phyloP scores from a whole-genome alignment of 2,888 invertebrate species.

The Ormyrus pomaceus region DNA sequence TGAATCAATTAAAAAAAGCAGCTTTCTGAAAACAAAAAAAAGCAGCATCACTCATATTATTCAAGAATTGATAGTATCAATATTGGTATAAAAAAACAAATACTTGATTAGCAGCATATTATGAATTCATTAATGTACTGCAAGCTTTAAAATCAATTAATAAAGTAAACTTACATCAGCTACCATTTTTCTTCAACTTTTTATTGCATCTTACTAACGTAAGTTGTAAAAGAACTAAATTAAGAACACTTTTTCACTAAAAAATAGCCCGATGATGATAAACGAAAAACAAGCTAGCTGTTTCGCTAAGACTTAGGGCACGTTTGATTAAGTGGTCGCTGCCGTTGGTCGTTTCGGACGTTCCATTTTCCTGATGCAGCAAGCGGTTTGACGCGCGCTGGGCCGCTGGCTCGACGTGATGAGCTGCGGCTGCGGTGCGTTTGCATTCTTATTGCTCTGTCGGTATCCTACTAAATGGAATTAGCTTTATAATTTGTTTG shows the following conservation, averaged over 20 bases:
- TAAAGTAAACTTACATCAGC: conserved; percentile 25
- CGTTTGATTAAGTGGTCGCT: too few species aligned
- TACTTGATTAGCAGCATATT: background rate
- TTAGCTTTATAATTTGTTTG: too few species aligned
- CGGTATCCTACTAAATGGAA: too few species aligned
- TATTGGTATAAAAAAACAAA: conserved; percentile 21
- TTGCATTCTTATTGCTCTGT: too few species aligned
- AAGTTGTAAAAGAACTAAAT: conserved; percentile 1
- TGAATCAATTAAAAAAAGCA: conserved; percentile 21
- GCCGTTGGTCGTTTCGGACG: too few species aligned
- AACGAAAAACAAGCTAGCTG: conserved; percentile 40
- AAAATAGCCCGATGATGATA: conserved; percentile 21
- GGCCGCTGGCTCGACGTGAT: too few species aligned
- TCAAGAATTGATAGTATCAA: background rate
- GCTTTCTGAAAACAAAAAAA: conserved; percentile 17
- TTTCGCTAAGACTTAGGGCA: background rate
- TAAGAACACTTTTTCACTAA: conserved; percentile 12
- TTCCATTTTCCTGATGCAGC: too few species aligned
- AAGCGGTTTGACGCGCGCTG: too few species aligned
- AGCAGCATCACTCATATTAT: background rate
- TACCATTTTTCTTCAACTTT: conserved; percentile 14
- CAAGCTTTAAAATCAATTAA: background rate
- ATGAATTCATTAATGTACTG: background rate
- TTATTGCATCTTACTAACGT: conserved; percentile 7
- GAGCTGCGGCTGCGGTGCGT: too few species aligned